phyloP scores from a whole-genome alignment of 1,140 invertebrate genomes.

The Magallana gigas region DNA sequence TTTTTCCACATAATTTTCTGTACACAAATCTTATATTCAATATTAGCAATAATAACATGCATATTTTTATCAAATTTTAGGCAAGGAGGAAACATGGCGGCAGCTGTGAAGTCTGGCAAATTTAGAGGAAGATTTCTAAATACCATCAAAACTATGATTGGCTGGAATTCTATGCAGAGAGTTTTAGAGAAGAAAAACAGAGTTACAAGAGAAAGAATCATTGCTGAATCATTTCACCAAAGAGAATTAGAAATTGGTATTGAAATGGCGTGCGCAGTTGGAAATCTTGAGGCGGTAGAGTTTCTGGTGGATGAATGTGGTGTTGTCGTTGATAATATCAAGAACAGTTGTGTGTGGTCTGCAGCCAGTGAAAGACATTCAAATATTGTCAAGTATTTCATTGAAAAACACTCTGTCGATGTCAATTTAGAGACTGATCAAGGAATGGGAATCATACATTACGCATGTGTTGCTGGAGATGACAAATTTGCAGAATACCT shows the following conservation, averaged over 20 bases:
- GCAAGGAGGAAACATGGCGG: background rate
- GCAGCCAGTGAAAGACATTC: background rate
- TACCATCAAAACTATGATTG: background rate
- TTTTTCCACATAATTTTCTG: too few species aligned
- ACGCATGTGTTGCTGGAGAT: background rate
- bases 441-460: slow-evolving; percentile 19
- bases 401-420: slow-evolving; percentile 1
- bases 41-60: too few species aligned
- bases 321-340: background rate
- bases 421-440: background rate
- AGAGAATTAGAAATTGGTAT: background rate
- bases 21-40: too few species aligned
- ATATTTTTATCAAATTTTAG: background rate
- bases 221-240: background rate
- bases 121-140: background rate
- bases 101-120: background rate
- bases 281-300: background rate
- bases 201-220: background rate
- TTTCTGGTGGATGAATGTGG: slow-evolving; percentile 13
- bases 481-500: background rate
- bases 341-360: background rate
- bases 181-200: slow-evolving; percentile 13
- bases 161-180: background rate
- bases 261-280: background rate
- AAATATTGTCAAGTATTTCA: background rate